These are phyloP conservation scores for Nothoprocta perdicaria DNA, from an alignment of 2,113 vertebrate species.

Conservation along the genomic window DNA sequence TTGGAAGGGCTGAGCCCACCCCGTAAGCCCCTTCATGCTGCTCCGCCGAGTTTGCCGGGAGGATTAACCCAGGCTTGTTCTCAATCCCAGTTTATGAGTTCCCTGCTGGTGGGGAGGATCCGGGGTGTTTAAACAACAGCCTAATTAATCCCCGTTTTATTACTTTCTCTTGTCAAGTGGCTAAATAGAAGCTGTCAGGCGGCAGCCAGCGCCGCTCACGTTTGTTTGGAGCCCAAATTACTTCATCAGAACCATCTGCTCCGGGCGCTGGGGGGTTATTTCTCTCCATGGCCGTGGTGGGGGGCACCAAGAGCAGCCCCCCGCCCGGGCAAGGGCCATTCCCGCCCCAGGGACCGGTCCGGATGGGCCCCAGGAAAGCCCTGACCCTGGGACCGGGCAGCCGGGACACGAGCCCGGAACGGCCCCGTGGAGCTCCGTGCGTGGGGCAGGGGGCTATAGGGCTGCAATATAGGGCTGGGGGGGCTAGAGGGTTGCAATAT, in stretches of 20 bases:
- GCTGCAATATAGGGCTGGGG: no score
- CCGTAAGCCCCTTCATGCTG: constrained; percentile 54
- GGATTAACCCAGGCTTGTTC: constrained; percentile 92
- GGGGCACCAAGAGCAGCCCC: not conserved
- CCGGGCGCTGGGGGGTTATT: not conserved
- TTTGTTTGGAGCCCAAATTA: constrained; percentile 65
- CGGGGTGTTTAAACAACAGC: constrained; percentile 90
- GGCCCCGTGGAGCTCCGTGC: no score
- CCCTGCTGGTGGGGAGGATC: constrained; percentile 84
- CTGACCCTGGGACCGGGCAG: not conserved
- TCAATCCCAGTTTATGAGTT: constrained; percentile 92
- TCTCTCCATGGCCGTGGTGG: not conserved
- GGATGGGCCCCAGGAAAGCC: not conserved
- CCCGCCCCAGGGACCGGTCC: not conserved
- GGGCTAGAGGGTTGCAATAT: no score
- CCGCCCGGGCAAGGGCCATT: rapidly evolving
- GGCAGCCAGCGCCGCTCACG: constrained; percentile 28
- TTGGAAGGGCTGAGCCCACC: constrained; percentile 43
- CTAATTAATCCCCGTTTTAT: constrained; percentile 95
- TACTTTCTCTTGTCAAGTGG: constrained; percentile 84
- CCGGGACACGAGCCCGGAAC: no score
- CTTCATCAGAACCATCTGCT: constrained; percentile 70
- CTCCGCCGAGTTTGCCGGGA: constrained; percentile 66
- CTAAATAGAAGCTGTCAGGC: constrained; percentile 59
- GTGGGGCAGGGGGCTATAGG: no score